A percentile compares a stretch with the other conserved stretches of the same genome.
phyloP scores from a whole-genome alignment of 2,797 vertebrate species.

The Chloroceryle amazona region DNA sequence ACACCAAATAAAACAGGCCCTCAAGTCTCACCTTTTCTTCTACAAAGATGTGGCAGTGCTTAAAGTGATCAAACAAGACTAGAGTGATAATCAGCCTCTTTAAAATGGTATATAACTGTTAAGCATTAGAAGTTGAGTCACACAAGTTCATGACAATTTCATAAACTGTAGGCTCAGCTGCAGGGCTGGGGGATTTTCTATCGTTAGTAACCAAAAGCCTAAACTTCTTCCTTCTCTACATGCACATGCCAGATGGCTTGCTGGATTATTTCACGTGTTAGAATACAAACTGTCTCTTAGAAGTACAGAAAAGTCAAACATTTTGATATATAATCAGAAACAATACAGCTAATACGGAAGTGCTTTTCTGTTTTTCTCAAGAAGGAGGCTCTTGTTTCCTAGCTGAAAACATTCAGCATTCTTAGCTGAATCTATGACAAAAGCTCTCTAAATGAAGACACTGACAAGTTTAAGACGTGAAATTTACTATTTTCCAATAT shows the following conservation, averaged over 20 bases:
- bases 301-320: slow-evolving; percentile 9
- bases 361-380: neutral
- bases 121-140: neutral
- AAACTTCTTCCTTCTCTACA: neutral
- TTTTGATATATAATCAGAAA: neutral
- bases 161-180: neutral
- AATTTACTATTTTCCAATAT: neutral
- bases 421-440: neutral
- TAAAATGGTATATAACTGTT: neutral
- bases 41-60: neutral
- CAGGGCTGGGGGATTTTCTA: neutral
- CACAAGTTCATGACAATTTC: neutral
- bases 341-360: neutral
- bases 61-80: neutral
- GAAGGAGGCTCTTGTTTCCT: neutral
- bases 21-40: neutral
- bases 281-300: neutral
- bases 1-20: neutral
- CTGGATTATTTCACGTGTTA: slow-evolving; percentile 10
- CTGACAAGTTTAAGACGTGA: neutral
- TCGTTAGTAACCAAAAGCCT: neutral
- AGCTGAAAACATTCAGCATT: neutral
- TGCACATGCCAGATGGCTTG: neutral
- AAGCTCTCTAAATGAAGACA: neutral
- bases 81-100: neutral